Evolutionary conservation across 1,140 invertebrate genomes (phyloP), one percentile per base, ranked within the genome.

Genomic region (Zaprionus vittiger): DNA sequence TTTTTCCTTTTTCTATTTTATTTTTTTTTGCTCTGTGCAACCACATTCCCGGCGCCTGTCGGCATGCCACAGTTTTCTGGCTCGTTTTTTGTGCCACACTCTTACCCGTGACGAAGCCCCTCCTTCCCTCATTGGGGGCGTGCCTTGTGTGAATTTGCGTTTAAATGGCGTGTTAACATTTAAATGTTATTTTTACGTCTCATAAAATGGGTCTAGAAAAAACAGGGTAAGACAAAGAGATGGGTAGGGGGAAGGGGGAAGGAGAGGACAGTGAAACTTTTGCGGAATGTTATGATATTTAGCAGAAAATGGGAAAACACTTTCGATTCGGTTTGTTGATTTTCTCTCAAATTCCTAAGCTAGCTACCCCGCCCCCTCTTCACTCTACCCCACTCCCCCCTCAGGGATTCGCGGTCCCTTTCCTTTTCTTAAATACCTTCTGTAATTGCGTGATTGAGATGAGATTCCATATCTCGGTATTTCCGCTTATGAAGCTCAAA

Each of bases 101-200:
- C 63, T 68, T 65, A 67, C 31, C 31, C 20, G 5, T 9, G 28
- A 28, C 6, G 28, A 28, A 28, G 28, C 28, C 6, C 6, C 31
- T 11, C 31, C 31, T 2, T 9, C 31, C 31, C 31, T 34, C 31
- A 9, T 11, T 34, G 31, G 9, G 31, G 22, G 20, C 6, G 22
- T 34, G 41, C 75, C 26, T 34, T 66, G 68, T 70, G 82, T 64
- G 80, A 85, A 85, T 85, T 85, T 85, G 72, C 69, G 75, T 84
- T 85, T 85, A 85, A 85, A 85, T 85, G 82, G 82, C 79, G 82
- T 85, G 82, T 85, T 85, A 85, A 85, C 82, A 85, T 85, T 85
- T 85, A 81, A 85, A 85, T 85, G 82, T 79, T 85, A 81, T 85
- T 85, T 85, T 85, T 85, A 85, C 82, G 82, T 83, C 79, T 79